phyloP scores from a whole-genome alignment of 2,113 vertebrate genomes.

The Hystrix cristata region DNA sequence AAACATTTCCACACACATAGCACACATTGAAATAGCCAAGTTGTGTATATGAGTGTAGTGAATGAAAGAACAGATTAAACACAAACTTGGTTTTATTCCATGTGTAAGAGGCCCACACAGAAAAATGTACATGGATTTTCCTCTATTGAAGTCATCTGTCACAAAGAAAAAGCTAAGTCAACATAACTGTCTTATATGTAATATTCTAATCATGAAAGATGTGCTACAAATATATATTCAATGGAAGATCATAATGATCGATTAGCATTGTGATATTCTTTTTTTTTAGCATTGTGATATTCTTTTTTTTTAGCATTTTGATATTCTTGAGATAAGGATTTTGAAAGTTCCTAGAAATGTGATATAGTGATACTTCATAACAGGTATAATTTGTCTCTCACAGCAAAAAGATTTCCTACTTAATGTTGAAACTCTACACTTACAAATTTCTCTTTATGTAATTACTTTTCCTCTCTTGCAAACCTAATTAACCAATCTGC shows the following conservation, averaged over 20 bases:
- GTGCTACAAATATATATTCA: background rate
- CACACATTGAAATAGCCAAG: background rate
- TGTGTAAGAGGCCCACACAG: background rate
- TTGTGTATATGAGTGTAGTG: background rate
- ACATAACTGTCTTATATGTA: background rate
- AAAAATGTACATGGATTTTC: background rate
- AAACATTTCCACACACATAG: background rate
- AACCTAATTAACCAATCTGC: slow-evolving; percentile 43
- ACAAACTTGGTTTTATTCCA: background rate
- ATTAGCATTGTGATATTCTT: background rate
- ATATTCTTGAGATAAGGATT: background rate
- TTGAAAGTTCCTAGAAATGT: background rate
- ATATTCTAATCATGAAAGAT: background rate
- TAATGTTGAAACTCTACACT: slow-evolving; percentile 15
- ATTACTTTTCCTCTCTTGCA: slow-evolving; percentile 55
- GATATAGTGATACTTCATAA: background rate
- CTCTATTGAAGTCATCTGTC: background rate
- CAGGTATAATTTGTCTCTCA: slow-evolving; percentile 11
- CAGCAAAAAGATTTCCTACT: background rate
- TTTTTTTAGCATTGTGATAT: background rate
- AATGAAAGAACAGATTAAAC: background rate
- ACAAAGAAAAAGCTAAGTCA: background rate
- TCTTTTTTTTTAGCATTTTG: background rate
- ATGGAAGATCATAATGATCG: background rate
- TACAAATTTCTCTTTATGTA: slow-evolving; percentile 9